Evolutionary conservation across 2,888 invertebrate species (phyloP), one percentile per base, ranked within the genome.

Genomic region (Oscheius sp.): DNA sequence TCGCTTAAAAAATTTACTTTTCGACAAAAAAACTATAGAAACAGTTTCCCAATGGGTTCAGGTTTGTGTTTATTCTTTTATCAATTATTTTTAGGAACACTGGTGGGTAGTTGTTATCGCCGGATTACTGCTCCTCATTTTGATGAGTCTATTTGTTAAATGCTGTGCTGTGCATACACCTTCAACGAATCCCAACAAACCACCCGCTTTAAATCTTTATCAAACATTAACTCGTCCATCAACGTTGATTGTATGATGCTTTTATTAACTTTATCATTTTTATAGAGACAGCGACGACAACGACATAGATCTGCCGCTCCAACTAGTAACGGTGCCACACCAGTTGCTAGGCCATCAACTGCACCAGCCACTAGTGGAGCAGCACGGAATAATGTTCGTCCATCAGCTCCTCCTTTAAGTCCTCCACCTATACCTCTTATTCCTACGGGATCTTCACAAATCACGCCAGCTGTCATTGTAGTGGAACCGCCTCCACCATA

Each of bases 91-190:
- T 41, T 80, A 90, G 90, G 93, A 93, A 86, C 92, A 92, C 87
- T 96, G 95, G 95, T 96, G 95, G 92, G 92, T 92, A 4, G 96
- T 97, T 77, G 90, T 96, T 73, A 89, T 97, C 63, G 92, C 94
- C 89, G 93, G 93, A 56, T 92, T 98, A 64, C 92, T 91, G 68
- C 92, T 97, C 86, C 91, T 97, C 64, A 92, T 96, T 81, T 91
- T 95, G 85, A 96, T 98, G 96, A 96, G 94, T 64, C 90, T 94
- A 68, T 98, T 99, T 88, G 96, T 98, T 85, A 97, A 98, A 88
- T 95, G 97, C 87, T 99, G 97, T 88, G 98, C 98, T 32, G 98
- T 99, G 62, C 97, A 99, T 88, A 99, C 98, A 64, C 98, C 98
- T 28, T 95, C 95, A 68, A 95, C 94, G 73, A 98, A 99, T 90